A percentile compares a stretch with the other conserved stretches of the same genome.
Conservation (phyloP, 30 jellyfish, hydroid and myxozoan genomes). For the Hydractinia echinata region DNA sequence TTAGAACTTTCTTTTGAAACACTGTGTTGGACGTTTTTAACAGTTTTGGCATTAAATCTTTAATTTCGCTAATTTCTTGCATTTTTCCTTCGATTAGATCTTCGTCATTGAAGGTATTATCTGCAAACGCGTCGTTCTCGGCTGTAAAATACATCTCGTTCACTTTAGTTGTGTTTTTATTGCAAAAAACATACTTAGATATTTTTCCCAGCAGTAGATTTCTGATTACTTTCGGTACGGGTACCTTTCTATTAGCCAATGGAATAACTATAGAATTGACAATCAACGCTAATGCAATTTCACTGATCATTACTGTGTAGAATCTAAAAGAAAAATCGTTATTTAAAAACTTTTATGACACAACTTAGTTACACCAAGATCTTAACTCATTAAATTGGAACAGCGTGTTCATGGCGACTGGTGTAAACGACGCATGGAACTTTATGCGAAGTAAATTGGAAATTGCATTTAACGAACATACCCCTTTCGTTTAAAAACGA, state of each 20-base stretch:
- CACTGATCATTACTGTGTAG: slow-evolving; percentile 59
- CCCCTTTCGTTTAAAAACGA: too few species aligned
- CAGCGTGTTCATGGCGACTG: too few species aligned
- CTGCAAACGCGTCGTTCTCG: neutral
- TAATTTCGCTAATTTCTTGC: neutral
- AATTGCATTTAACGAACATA: too few species aligned
- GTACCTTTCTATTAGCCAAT: slow-evolving; percentile 51
- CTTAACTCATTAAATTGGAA: too few species aligned
- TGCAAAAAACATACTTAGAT: slow-evolving; percentile 20
- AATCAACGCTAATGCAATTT: slow-evolving; percentile 67
- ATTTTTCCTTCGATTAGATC: neutral
- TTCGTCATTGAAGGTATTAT: neutral
- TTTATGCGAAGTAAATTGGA: too few species aligned
- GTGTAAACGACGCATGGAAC: too few species aligned
- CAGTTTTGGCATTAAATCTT: too few species aligned
- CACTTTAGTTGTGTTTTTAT: neutral
- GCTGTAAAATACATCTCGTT: neutral
- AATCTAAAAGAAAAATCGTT: slow-evolving; percentile 9
- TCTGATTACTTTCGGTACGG: slow-evolving; percentile 49
- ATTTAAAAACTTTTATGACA: too few species aligned
- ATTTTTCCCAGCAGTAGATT: slow-evolving; percentile 39
- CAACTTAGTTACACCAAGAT: too few species aligned
- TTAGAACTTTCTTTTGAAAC: neutral
- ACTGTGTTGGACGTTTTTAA: neutral
- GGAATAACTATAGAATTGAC: slow-evolving; percentile 63